These are phyloP conservation scores for Poeciliopsis gracilis DNA, from an alignment of 2,797 vertebrate genomes.

Conservation along the genomic window DNA sequence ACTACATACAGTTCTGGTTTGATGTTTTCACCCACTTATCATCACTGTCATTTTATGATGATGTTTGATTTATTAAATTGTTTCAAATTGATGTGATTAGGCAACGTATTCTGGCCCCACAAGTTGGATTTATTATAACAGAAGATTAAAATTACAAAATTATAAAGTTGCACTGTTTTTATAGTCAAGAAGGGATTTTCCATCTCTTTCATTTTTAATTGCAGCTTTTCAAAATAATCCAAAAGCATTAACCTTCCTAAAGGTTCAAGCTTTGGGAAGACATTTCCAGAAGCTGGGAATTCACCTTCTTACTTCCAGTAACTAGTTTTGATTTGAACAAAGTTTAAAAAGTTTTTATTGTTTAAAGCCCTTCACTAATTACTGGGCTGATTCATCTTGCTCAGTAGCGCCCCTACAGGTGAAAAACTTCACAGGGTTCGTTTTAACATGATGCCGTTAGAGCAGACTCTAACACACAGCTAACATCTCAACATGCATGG, in stretches of 20 bases:
- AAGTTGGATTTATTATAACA: not conserved
- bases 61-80: not conserved
- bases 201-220: not conserved
- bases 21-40: not conserved
- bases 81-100: not conserved
- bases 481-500: constrained; percentile 48
- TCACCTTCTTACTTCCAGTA: not conserved
- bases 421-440: constrained; percentile 11
- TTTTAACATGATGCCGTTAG: not conserved
- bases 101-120: not conserved
- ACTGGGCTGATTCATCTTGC: not conserved
- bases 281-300: not conserved
- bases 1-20: not conserved
- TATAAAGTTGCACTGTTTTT: not conserved
- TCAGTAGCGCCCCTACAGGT: constrained; percentile 21
- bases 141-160: not conserved
- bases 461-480: constrained; percentile 5
- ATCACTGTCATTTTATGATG: not conserved
- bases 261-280: not conserved
- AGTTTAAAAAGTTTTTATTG: too few species aligned
- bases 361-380: not conserved
- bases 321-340: not conserved
- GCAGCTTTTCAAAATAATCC: not conserved
- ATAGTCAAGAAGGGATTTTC: not conserved
- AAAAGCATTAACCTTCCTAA: not conserved